Conservation (phyloP, 64 coral and sea anemone species). For the Stichodactyla helianthus region DNA sequence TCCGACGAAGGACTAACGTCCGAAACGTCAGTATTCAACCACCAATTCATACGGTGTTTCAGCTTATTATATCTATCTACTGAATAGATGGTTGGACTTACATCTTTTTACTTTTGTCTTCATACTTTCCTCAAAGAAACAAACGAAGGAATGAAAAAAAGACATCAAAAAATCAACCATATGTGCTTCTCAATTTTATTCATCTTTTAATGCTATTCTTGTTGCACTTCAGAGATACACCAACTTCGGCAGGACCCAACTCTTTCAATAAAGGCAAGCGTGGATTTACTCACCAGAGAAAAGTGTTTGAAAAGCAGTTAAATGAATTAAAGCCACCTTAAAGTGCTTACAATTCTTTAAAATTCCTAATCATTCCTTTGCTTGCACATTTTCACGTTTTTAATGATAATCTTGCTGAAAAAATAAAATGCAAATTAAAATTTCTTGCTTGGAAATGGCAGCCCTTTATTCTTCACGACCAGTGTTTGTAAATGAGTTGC, state of each 20-base stretch:
- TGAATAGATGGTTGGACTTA: no score
- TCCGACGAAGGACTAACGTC: no score
- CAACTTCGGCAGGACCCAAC: conserved; percentile 91
- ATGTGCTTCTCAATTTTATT: no score
- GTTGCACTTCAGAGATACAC: conserved; percentile 65
- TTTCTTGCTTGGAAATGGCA: not conserved
- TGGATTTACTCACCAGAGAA: conserved; percentile 79
- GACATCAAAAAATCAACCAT: no score
- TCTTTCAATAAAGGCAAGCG: conserved; percentile 90
- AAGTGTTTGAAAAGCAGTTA: conserved; percentile 72
- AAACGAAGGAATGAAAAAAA: not conserved
- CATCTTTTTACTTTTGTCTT: no score
- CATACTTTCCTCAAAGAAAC: no score
- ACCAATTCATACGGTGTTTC: no score
- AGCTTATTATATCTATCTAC: no score
- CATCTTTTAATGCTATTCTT: not conserved
- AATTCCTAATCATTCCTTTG: not conserved
- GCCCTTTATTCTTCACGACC: not conserved
- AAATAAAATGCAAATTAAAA: not conserved
- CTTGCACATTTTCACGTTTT: not conserved
- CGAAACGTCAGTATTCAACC: no score
- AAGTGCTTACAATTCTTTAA: not conserved
- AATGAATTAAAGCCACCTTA: conserved; percentile 46
- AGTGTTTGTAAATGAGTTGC: not conserved
- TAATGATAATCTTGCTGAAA: not conserved